Conservation (phyloP, 2,797 vertebrate species). For the Centroberyx gerrardi region DNA sequence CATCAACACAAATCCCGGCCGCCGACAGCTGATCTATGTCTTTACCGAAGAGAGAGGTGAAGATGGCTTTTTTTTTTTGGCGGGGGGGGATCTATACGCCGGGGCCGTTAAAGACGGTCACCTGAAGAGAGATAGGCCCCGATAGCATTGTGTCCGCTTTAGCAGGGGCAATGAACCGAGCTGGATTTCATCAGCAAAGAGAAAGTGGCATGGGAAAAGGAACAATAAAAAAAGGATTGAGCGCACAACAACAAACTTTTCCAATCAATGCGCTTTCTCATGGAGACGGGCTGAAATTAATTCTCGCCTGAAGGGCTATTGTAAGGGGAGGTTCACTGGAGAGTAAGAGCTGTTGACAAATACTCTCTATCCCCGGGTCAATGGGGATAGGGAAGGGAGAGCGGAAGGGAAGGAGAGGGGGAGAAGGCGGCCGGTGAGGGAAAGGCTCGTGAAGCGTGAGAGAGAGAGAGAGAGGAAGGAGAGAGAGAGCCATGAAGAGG, state of each 20-base stretch:
- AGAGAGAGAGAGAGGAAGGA: neutral
- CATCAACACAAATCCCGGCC: constrained; percentile 20
- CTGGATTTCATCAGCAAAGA: constrained; percentile 54
- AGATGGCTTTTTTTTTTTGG: constrained; percentile 3
- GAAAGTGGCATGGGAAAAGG: constrained; percentile 36
- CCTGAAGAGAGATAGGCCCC: constrained; percentile 37
- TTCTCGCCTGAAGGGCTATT: constrained; percentile 61
- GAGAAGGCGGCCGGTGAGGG: neutral
- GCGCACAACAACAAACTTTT: constrained; percentile 71
- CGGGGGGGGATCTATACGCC: constrained; percentile 7
- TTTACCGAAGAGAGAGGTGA: neutral
- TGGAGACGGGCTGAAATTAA: constrained; percentile 67
- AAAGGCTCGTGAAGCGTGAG: neutral
- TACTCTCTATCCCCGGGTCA: constrained; percentile 70
- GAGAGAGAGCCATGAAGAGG: constrained; percentile 35
- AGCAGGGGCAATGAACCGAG: constrained; percentile 46
- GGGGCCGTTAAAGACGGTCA: constrained; percentile 35
- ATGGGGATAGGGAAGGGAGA: constrained; percentile 43
- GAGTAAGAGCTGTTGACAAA: constrained; percentile 78
- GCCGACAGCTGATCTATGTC: constrained; percentile 26
- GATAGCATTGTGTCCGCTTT: constrained; percentile 40
- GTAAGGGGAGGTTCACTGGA: constrained; percentile 44
- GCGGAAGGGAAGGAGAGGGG: constrained; percentile 24
- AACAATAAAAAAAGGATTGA: constrained; percentile 59
- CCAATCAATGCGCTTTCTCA: constrained; percentile 73